A percentile compares a stretch with the other conserved stretches of the same genome.
These are phyloP conservation scores for Diloba caeruleocephala DNA, from an alignment of 2,888 invertebrate species.

Conservation along the genomic window DNA sequence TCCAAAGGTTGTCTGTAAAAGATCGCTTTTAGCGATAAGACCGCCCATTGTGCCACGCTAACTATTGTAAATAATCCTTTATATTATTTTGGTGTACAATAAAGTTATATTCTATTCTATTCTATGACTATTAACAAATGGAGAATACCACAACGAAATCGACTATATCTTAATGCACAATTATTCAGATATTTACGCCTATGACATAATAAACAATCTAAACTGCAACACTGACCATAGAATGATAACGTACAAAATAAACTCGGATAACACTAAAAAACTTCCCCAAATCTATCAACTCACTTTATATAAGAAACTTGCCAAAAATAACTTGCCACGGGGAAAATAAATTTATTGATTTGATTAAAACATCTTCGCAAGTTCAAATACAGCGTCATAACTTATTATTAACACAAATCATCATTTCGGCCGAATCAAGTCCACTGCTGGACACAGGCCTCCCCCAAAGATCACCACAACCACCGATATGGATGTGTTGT, in stretches of 20 bases:
- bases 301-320: neutral
- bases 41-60: too few species aligned
- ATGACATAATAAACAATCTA: neutral
- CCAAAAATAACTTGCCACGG: neutral
- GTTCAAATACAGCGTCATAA: neutral
- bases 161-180: slow-evolving; percentile 10
- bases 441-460: too few species aligned
- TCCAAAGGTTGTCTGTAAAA: too few species aligned
- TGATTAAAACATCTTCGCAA: neutral
- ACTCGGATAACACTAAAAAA: neutral
- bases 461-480: too few species aligned
- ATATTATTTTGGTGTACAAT: too few species aligned
- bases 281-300: neutral
- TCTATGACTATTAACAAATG: neutral
- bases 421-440: too few species aligned
- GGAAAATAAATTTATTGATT: neutral
- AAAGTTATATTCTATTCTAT: too few species aligned
- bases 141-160: slow-evolving; percentile 2
- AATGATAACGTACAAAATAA: slow-evolving; percentile 1
- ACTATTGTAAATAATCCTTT: too few species aligned
- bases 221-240: slow-evolving; percentile 4
- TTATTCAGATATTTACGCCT: neutral
- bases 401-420: neutral
- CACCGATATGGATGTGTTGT: too few species aligned
- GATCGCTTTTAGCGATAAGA: too few species aligned